These are phyloP conservation scores for Agapornis roseicollis DNA, from an alignment of 2,113 vertebrate genomes.

Conservation along the genomic window DNA sequence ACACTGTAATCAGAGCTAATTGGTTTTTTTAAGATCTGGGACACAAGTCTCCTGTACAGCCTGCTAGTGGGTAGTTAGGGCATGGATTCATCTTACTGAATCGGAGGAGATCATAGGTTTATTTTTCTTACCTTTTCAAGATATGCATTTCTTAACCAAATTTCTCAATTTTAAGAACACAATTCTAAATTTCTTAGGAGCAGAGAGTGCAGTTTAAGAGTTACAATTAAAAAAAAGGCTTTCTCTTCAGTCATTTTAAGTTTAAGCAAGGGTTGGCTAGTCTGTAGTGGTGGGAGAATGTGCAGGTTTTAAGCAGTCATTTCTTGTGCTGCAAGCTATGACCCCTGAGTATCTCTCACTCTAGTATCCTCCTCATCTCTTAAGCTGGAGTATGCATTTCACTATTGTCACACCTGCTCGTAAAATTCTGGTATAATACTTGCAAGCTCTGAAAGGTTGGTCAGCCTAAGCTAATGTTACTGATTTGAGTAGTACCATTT, in stretches of 20 bases:
- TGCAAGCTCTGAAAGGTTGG: neutral
- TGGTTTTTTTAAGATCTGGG: neutral
- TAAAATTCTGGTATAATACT: neutral
- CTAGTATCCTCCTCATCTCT: neutral
- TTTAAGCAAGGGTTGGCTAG: neutral
- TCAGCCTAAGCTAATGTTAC: neutral
- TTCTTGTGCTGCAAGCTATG: neutral
- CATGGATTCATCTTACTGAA: rapidly evolving
- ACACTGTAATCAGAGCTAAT: neutral
- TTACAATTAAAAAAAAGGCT: neutral
- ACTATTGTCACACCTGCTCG: neutral
- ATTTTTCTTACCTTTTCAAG: neutral
- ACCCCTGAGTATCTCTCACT: neutral
- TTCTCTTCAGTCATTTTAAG: neutral
- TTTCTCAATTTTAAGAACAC: neutral
- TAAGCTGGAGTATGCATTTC: neutral
- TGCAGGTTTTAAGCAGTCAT: neutral
- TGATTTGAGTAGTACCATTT: neutral
- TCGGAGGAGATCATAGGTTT: neutral
- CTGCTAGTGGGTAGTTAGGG: neutral
- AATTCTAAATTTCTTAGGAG: neutral
- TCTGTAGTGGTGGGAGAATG: neutral
- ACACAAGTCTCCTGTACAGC: neutral
- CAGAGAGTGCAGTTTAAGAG: neutral
- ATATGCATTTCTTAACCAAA: rapidly evolving